Evolutionary conservation across 2,797 vertebrate species (phyloP).

Genomic region (Chaetophractus vellerosus): DNA sequence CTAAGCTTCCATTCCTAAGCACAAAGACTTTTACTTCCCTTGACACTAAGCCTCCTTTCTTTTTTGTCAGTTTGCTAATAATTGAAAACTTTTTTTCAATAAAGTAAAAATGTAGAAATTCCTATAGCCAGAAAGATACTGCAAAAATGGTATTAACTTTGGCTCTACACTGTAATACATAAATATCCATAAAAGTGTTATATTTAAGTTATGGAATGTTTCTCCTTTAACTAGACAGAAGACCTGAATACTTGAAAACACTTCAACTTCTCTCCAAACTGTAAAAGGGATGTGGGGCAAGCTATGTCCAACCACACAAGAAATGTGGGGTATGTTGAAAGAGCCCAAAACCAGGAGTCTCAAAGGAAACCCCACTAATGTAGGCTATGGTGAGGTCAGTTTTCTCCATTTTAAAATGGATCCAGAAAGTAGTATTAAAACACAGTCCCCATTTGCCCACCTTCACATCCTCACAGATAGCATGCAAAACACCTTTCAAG

Average conservation of each 20-base stretch:
- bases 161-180: background rate
- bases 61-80: background rate
- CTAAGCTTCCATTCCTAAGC: background rate
- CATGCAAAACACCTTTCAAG: background rate
- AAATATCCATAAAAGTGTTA: background rate
- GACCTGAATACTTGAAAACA: background rate
- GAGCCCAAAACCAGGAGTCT: slow-evolving; percentile 8
- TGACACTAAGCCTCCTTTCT: background rate
- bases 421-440: background rate
- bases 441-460: background rate
- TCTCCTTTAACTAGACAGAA: slow-evolving; percentile 12
- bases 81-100: slow-evolving; percentile 1
- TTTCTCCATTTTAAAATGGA: background rate
- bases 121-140: slow-evolving; percentile 34
- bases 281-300: background rate
- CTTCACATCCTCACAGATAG: slow-evolving; percentile 22
- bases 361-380: background rate
- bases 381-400: background rate
- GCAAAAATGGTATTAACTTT: background rate
- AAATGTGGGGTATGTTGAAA: background rate
- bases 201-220: slow-evolving; percentile 25
- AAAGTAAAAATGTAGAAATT: slow-evolving; percentile 44
- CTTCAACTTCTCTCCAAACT: slow-evolving; percentile 31
- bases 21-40: background rate
- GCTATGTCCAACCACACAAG: background rate